phyloP scores from a whole-genome alignment of 2,113 vertebrate genomes.

The Oryzias celebensis region DNA sequence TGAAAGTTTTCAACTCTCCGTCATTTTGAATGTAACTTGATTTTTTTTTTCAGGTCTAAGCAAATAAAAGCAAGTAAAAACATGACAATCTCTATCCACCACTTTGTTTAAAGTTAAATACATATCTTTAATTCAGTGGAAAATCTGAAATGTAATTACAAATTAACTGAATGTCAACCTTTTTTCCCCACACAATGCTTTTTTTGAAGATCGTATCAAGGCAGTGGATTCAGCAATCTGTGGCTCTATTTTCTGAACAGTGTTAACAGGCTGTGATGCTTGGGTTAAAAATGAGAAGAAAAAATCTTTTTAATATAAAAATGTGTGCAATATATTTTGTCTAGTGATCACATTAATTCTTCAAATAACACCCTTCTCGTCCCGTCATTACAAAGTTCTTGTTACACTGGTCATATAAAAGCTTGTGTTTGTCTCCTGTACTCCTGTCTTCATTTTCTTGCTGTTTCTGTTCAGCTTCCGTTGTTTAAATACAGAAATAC shows the following conservation, averaged over 20 bases:
- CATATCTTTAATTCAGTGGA: too few relatives aligned
- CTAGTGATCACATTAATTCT: constrained; percentile 13
- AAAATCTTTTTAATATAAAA: constrained; percentile 34
- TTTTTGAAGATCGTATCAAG: too few relatives aligned
- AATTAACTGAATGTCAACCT: too few relatives aligned
- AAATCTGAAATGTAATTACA: too few relatives aligned
- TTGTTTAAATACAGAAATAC: constrained; percentile 75
- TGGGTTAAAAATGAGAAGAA: constrained; percentile 11
- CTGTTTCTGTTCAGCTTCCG: constrained; percentile 13
- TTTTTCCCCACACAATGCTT: too few relatives aligned
- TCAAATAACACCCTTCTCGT: constrained; percentile 4
- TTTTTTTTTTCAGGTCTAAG: neutral
- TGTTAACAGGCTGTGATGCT: constrained; percentile 18
- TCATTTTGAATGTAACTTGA: neutral
- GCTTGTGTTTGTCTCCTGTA: constrained; percentile 1
- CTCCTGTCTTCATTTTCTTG: constrained; percentile 24
- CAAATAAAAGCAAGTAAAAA: too few relatives aligned
- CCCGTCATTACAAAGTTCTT: neutral
- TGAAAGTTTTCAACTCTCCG: neutral
- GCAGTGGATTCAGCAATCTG: neutral
- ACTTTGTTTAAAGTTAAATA: too few relatives aligned
- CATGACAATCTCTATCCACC: too few relatives aligned
- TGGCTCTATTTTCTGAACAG: constrained; percentile 24
- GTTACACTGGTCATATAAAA: constrained; percentile 6
- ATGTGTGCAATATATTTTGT: constrained; percentile 19